Conservation (phyloP, 2,113 vertebrate species). For the Phrynosoma blainvillii region DNA sequence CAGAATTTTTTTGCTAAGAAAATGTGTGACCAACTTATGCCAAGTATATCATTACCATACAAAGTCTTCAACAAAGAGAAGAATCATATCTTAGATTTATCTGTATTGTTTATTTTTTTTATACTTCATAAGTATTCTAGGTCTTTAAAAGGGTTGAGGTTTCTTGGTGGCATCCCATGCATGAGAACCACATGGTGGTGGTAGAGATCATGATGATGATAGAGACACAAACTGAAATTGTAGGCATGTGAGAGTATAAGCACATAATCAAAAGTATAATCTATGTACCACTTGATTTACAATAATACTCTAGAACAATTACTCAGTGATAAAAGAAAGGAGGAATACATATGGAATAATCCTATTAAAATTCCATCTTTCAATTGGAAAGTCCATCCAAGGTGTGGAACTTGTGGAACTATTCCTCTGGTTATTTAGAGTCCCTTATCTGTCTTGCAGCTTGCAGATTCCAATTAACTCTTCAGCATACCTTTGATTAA, state of each 20-base stretch:
- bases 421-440: slow-evolving; percentile 29
- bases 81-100: background rate
- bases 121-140: no score
- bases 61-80: background rate
- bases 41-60: background rate
- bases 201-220: background rate
- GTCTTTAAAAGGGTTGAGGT: background rate
- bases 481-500: slow-evolving; percentile 33
- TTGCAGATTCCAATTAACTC: slow-evolving; percentile 43
- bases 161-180: accelerated
- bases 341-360: background rate
- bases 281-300: background rate
- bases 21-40: background rate
- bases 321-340: background rate
- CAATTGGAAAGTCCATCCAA: background rate
- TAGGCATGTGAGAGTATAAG: background rate
- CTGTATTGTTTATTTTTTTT: background rate
- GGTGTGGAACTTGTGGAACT: background rate
- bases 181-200: background rate
- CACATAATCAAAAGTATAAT: background rate
- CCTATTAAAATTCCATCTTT: background rate
- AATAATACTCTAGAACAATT: background rate
- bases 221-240: background rate
- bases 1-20: background rate
- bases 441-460: slow-evolving; percentile 23